Conservation (phyloP, 2,888 invertebrate species). For the Drosophila anomalata region DNA sequence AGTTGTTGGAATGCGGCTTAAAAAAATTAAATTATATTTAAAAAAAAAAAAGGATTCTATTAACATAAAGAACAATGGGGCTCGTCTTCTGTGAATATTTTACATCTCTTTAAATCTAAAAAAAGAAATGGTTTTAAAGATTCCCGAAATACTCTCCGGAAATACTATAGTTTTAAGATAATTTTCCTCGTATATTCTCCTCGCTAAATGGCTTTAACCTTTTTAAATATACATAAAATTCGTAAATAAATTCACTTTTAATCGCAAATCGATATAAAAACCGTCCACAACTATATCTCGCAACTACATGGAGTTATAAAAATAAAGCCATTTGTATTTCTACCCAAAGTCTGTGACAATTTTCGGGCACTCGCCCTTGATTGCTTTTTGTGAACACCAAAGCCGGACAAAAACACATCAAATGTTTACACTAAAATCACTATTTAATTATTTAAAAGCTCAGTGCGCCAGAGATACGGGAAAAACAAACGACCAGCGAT, state of each 20-base stretch:
- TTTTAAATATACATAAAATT: neutral
- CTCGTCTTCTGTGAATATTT: too few relatives aligned
- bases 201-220: too few relatives aligned
- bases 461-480: constrained; percentile 8
- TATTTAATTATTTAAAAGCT: constrained; percentile 69
- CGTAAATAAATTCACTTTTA: neutral
- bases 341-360: neutral
- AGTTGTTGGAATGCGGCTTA: neutral
- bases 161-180: too few relatives aligned
- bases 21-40: too few relatives aligned
- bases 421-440: constrained; percentile 74
- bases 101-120: too few relatives aligned
- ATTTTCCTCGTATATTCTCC: too few relatives aligned
- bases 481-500: constrained; percentile 14
- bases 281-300: neutral
- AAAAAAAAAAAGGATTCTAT: too few relatives aligned
- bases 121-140: too few relatives aligned
- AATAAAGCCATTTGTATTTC: neutral
- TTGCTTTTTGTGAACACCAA: constrained; percentile 11
- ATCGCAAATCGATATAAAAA: neutral
- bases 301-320: neutral
- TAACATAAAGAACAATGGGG: too few relatives aligned
- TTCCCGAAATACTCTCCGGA: too few relatives aligned
- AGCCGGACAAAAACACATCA: constrained; percentile 21
- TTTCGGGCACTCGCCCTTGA: neutral